Evolutionary conservation across 2,113 vertebrate species (phyloP), one percentile per base, ranked within the genome.

Genomic region (Trachemys scripta): DNA sequence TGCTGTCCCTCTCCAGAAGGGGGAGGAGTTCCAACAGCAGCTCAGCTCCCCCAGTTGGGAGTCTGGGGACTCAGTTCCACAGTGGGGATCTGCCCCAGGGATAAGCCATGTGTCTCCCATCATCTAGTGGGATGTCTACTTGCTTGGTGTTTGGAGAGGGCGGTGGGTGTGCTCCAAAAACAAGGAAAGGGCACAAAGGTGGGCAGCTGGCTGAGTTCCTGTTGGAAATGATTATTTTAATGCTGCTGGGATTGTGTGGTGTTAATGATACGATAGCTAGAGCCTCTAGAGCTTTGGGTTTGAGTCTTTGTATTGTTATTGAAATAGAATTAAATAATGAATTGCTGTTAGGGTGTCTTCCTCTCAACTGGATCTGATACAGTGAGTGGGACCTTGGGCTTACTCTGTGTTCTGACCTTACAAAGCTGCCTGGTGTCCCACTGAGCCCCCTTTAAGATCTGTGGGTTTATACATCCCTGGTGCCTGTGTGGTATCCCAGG

Each of bases 311-410:
- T 84, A 51, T 93, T 92, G 51, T 84, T 93, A 50, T 31, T 94
- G 80, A 88, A 92, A 3, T 45, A 87, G 53, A 62, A 3, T 45
- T 45, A 50, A 84, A 62, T n/a, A 80, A 93, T 91, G 62, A 89
- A 87, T 90, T 1, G 2, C 25, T 1, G 1, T 45, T 87, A 62
- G 3, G 47, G 35, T 87, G 89, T 62, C 53, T 84, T 53, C 59
- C 56, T 59, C 57, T 84, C 92, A 87, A 76, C 65, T 93, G 69
- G 38, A 90, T 94, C 84, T 93, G 90, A 85, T 89, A 89, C 17
- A 31, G 47, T 42, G 57, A 7, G 35, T 90, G 27, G 57, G 25
- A 59, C 27, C 65, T 69, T 93, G 87, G 85, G 89, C 72, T 78
- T 88, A 47, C 35, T n/a, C 65, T 8, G 35, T 69, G 31, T 69